Percentiles rank a stretch among this genome's conserved stretches.
Conservation (phyloP, 1,140 invertebrate species). For the Hesperophylax magnus region DNA sequence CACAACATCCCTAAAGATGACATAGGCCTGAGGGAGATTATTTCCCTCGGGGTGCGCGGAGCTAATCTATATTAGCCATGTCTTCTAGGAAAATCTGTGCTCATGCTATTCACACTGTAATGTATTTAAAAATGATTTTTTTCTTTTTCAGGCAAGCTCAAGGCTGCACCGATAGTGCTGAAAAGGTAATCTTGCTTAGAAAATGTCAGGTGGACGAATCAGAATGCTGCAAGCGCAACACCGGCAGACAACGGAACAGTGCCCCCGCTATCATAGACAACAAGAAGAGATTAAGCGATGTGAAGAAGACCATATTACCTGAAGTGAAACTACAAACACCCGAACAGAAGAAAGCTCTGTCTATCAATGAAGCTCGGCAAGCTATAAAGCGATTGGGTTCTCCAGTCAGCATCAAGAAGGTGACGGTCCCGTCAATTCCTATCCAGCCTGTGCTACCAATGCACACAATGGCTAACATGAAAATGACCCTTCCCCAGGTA, state of each 20-base stretch:
- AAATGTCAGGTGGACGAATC: conserved; percentile 54
- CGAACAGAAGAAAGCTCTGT: conserved; percentile 37
- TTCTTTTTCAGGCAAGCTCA: conserved; percentile 42
- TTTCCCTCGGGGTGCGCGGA: too few species aligned
- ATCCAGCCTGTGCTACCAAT: neutral
- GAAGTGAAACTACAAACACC: conserved; percentile 10
- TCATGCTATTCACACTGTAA: neutral
- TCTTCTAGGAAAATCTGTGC: too few species aligned
- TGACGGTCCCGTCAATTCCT: neutral
- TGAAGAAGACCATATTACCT: conserved; percentile 31
- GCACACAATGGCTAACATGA: neutral
- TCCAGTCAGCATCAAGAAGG: conserved; percentile 44
- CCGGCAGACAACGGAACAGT: neutral
- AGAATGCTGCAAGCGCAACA: conserved; percentile 47
- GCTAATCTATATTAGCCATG: too few species aligned
- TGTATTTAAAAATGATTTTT: neutral
- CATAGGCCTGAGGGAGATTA: too few species aligned
- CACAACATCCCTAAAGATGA: too few species aligned
- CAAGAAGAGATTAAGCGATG: conserved; percentile 13
- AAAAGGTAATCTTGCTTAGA: conserved; percentile 32
- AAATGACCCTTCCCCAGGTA: neutral
- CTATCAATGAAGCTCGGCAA: conserved; percentile 25
- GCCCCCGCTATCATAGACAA: conserved; percentile 1
- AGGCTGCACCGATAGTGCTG: conserved; percentile 3
- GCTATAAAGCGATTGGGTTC: conserved; percentile 44